A percentile compares a stretch with the other conserved stretches of the same genome.
These are phyloP conservation scores for Atherinomorus stipes DNA, from an alignment of 2,113 vertebrate species.

Conservation along the genomic window DNA sequence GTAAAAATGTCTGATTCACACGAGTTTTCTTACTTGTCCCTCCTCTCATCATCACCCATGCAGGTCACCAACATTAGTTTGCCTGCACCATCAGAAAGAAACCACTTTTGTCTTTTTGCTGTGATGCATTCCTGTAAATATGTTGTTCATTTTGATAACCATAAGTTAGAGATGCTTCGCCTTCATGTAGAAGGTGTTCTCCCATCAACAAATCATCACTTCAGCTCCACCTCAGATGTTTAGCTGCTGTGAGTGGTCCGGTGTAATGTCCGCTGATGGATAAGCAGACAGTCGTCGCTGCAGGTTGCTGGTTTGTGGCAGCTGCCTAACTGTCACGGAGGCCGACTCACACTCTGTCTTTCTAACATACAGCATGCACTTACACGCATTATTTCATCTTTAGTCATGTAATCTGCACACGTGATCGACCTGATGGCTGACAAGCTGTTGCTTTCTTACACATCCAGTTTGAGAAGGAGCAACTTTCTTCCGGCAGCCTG, in stretches of 20 bases:
- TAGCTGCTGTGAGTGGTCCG: not conserved
- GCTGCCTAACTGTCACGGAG: constrained; percentile 17
- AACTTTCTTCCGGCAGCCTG: not conserved
- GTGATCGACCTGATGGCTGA: not conserved
- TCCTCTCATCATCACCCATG: not conserved
- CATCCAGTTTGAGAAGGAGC: too few species aligned
- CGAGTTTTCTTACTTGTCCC: not conserved
- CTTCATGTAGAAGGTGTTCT: too few species aligned
- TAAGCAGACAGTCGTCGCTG: constrained; percentile 24
- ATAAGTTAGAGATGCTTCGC: not conserved
- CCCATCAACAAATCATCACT: not conserved
- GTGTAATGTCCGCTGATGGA: constrained; percentile 37
- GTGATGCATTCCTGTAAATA: not conserved
- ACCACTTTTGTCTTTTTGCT: not conserved
- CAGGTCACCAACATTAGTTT: too few species aligned
- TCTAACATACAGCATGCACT: not conserved
- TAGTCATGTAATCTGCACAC: not conserved
- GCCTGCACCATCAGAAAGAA: not conserved
- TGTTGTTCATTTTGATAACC: too few species aligned
- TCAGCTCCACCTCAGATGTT: constrained; percentile 4
- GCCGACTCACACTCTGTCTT: not conserved
- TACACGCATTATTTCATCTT: not conserved
- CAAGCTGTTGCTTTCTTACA: not conserved
- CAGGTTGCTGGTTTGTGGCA: constrained; percentile 22
- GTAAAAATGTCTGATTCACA: too few species aligned